These are phyloP conservation scores for Limnephilus marmoratus DNA, from an alignment of 2,888 invertebrate genomes.

Conservation along the genomic window DNA sequence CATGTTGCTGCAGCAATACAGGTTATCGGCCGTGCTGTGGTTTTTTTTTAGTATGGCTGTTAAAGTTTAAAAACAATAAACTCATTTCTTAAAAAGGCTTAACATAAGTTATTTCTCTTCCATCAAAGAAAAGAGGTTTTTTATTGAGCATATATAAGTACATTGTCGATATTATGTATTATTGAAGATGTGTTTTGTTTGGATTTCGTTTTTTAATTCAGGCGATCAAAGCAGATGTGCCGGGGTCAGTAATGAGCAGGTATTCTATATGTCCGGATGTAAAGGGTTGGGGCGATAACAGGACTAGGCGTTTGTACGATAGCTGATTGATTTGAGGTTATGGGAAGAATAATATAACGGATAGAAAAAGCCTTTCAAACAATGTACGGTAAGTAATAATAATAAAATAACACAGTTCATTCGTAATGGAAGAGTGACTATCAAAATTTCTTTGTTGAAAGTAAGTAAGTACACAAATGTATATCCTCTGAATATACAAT, in stretches of 20 bases:
- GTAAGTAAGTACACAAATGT: too few relatives aligned
- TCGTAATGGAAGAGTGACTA: not conserved
- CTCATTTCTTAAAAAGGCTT: too few relatives aligned
- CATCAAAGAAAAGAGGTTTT: too few relatives aligned
- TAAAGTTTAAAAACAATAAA: too few relatives aligned
- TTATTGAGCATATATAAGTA: too few relatives aligned
- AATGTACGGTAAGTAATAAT: not conserved
- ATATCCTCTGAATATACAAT: too few relatives aligned
- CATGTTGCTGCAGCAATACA: too few relatives aligned
- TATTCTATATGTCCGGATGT: not conserved
- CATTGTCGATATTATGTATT: too few relatives aligned
- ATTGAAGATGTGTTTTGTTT: not conserved
- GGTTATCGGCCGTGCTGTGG: too few relatives aligned
- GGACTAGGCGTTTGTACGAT: not conserved
- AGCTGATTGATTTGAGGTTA: constrained; percentile 30
- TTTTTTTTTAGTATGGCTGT: too few relatives aligned
- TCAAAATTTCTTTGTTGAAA: too few relatives aligned
- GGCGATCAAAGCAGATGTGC: constrained; percentile 30
- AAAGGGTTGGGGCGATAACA: constrained; percentile 44
- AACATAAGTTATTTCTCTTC: too few relatives aligned
- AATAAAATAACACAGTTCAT: not conserved
- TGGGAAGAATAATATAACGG: not conserved
- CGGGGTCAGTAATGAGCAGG: constrained; percentile 43
- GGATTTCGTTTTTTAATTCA: constrained; percentile 5
- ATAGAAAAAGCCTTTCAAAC: not conserved